Conservation (phyloP, 2,113 vertebrate genomes). For the Muntiacus reevesi region DNA sequence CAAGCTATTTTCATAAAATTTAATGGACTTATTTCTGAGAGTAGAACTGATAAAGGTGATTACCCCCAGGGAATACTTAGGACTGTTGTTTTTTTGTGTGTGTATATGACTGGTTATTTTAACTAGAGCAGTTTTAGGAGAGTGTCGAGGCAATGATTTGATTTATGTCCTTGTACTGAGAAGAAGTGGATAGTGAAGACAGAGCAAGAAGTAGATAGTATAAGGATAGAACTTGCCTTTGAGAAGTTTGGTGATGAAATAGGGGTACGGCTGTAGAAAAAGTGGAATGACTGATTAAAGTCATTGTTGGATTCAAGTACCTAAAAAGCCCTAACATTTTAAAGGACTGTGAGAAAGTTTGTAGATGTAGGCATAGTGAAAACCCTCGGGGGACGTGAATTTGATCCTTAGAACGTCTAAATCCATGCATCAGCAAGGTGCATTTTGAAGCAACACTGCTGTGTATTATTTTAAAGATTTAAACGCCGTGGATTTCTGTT, state of each 20-base stretch:
- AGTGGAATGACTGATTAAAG: not conserved
- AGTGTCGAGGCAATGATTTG: not conserved
- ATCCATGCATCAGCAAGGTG: not conserved
- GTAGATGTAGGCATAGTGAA: not conserved
- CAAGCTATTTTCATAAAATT: constrained; percentile 24
- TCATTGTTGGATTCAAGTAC: not conserved
- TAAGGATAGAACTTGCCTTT: not conserved
- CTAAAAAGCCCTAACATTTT: not conserved
- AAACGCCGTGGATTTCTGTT: not conserved
- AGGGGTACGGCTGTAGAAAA: not conserved
- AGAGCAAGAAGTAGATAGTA: not conserved
- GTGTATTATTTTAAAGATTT: constrained; percentile 18
- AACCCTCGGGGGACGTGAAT: not conserved
- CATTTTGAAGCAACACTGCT: not conserved
- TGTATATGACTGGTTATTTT: not conserved
- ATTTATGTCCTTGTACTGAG: not conserved
- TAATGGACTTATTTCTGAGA: constrained; percentile 23
- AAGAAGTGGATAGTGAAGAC: not conserved
- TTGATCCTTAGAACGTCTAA: not conserved
- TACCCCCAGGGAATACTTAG: not conserved
- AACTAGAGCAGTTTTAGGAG: not conserved
- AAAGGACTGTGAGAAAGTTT: not conserved
- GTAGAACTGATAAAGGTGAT: not conserved
- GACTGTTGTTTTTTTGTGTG: not conserved
- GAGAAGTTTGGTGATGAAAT: not conserved